Conservation (phyloP, 2,888 invertebrate genomes). For the Barypeithes pellucidus region DNA sequence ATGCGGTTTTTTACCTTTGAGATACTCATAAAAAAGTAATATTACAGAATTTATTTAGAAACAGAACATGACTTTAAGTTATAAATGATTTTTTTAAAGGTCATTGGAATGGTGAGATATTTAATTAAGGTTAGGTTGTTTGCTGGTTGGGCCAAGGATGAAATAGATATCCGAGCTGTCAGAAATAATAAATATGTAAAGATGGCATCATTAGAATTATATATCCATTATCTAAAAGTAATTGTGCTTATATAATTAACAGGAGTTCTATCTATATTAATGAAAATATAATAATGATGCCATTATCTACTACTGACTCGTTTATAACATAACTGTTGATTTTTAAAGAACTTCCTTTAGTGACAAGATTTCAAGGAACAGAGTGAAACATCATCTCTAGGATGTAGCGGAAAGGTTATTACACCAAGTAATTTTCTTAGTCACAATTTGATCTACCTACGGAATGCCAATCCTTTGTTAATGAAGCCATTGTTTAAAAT, state of each 20-base stretch:
- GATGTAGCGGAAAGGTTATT: conserved; percentile 9
- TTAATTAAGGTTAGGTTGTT: conserved; percentile 11
- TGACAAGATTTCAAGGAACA: too few species aligned
- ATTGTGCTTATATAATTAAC: too few species aligned
- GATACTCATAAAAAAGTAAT: conserved; percentile 1
- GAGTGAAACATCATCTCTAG: too few species aligned
- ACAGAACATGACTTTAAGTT: conserved; percentile 4
- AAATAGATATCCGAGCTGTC: conserved; percentile 5
- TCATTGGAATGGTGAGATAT: conserved; percentile 3
- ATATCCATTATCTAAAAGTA: too few species aligned
- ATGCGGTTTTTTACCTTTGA: conserved; percentile 22
- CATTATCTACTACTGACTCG: too few species aligned
- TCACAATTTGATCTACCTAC: conserved; percentile 29
- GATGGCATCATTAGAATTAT: not conserved
- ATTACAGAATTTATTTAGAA: conserved; percentile 13
- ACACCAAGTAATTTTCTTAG: conserved; percentile 18
- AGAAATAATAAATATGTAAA: conserved; percentile 3
- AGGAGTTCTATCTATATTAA: too few species aligned
- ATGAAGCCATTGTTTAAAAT: conserved; percentile 38
- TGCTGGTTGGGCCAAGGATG: not conserved
- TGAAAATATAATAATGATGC: too few species aligned
- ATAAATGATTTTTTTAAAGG: conserved; percentile 13
- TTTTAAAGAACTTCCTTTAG: too few species aligned
- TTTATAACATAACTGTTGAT: too few species aligned
- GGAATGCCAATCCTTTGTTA: conserved; percentile 33